Conservation (phyloP, 2,888 invertebrate genomes). For the Palloptera scutellata region DNA sequence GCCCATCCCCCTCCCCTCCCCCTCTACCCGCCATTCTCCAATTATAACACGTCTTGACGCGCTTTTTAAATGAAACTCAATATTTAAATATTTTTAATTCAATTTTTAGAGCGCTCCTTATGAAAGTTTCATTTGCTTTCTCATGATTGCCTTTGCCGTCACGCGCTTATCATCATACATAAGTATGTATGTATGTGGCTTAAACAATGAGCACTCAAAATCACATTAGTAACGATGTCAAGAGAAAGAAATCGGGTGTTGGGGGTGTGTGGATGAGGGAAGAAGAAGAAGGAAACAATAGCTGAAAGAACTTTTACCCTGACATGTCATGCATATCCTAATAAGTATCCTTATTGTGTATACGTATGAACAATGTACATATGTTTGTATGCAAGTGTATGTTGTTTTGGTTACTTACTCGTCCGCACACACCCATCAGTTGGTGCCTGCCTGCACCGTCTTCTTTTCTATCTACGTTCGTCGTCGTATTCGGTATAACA, state of each 20-base stretch:
- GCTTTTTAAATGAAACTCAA: conserved; percentile 12
- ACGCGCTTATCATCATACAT: too few relatives aligned
- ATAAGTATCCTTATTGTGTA: too few relatives aligned
- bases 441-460: not conserved
- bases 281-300: not conserved
- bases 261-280: not conserved
- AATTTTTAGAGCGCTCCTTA: not conserved
- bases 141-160: too few relatives aligned
- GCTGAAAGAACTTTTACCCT: not conserved
- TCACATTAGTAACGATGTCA: conserved; percentile 15
- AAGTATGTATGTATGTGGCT: not conserved
- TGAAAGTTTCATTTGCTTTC: too few relatives aligned
- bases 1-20: not conserved
- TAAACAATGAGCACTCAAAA: conserved; percentile 15
- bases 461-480: conserved; percentile 1
- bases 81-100: conserved; percentile 17
- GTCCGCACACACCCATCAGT: not conserved
- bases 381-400: too few relatives aligned
- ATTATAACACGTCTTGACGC: not conserved
- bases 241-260: conserved; percentile 4
- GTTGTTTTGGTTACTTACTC: not conserved
- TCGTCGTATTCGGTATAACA: not conserved
- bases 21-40: not conserved
- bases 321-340: conserved; percentile 5
- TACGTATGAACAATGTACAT: too few relatives aligned